Percentiles rank a stretch among this genome's conserved stretches.
These are phyloP conservation scores for Drosophila ustulata DNA, from an alignment of 2,888 invertebrate species.

Conservation along the genomic window DNA sequence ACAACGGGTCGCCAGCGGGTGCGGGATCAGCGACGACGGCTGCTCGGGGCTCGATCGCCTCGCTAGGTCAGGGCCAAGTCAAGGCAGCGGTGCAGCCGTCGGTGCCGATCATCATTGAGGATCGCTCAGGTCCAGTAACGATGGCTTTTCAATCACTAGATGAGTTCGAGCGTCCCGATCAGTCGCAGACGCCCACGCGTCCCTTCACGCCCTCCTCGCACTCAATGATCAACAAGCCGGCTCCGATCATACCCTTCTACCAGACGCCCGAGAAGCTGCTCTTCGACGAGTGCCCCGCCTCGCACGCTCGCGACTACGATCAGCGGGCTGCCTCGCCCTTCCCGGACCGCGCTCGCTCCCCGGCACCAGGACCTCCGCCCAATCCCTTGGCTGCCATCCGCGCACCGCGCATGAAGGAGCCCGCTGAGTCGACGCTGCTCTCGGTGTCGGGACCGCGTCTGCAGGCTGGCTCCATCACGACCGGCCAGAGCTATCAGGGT, in stretches of 20 bases:
- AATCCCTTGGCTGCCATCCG: constrained; percentile 88
- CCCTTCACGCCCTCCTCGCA: constrained; percentile 87
- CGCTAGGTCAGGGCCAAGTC: constrained; percentile 6
- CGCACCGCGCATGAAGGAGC: constrained; percentile 88
- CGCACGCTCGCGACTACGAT: constrained; percentile 87
- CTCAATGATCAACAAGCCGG: constrained; percentile 89
- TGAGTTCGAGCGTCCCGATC: constrained; percentile 85
- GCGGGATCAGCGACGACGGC: constrained; percentile 43
- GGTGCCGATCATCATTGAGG: constrained; percentile 84
- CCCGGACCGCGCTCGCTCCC: constrained; percentile 89
- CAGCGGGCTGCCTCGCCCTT: constrained; percentile 89
- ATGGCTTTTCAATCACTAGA: constrained; percentile 89
- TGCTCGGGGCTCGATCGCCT: constrained; percentile 55
- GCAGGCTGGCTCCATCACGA: constrained; percentile 84
- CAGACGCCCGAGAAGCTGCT: constrained; percentile 89
- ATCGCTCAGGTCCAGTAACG: constrained; percentile 86
- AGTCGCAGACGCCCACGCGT: constrained; percentile 84
- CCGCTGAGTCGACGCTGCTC: constrained; percentile 69
- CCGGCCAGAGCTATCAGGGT: constrained; percentile 84
- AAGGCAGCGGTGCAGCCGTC: constrained; percentile 54
- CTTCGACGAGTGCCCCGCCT: constrained; percentile 88
- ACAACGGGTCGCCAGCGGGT: constrained; percentile 8
- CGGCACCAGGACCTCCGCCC: constrained; percentile 90
- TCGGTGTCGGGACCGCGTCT: constrained; percentile 64
- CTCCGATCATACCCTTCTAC: constrained; percentile 91